Percentiles rank a stretch among this genome's conserved stretches.
phyloP scores from a whole-genome alignment of 2,113 vertebrate species.

The Empidonax alnorum region DNA sequence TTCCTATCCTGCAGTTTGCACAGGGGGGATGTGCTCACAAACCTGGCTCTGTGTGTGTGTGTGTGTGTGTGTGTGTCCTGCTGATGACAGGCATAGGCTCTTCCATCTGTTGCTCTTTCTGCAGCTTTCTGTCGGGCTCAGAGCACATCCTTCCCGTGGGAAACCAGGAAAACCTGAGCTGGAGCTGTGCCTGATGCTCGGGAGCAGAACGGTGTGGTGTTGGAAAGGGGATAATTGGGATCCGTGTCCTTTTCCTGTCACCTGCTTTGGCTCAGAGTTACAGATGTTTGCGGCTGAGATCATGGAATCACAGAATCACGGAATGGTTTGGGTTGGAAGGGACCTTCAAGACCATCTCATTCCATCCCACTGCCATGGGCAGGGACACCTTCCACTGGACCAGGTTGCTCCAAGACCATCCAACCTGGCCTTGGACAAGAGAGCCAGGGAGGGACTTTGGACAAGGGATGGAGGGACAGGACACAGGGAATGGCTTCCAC shows the following conservation, averaged over 20 bases:
- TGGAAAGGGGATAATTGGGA: not conserved
- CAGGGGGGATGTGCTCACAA: not conserved
- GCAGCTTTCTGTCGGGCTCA: not conserved
- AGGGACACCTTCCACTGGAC: not conserved
- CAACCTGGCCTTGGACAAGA: not conserved
- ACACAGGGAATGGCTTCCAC: not conserved
- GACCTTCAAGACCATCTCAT: not conserved
- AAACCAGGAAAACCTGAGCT: not conserved
- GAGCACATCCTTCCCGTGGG: not conserved
- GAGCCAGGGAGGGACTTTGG: not conserved
- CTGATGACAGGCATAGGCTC: not conserved
- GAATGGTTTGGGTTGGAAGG: not conserved
- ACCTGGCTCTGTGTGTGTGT: not conserved
- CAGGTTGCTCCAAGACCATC: not conserved
- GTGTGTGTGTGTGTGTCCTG: not conserved
- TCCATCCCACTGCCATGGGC: not conserved
- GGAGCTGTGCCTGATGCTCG: rapidly evolving
- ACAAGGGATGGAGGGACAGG: not conserved
- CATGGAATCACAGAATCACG: not conserved
- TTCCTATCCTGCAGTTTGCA: not conserved
- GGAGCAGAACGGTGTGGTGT: not conserved
- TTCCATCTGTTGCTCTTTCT: not conserved
- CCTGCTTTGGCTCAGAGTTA: not conserved
- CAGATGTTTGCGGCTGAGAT: not conserved
- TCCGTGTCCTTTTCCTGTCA: not conserved